phyloP scores from a whole-genome alignment of 2,797 vertebrate species.

The Onychomys leucogaster region DNA sequence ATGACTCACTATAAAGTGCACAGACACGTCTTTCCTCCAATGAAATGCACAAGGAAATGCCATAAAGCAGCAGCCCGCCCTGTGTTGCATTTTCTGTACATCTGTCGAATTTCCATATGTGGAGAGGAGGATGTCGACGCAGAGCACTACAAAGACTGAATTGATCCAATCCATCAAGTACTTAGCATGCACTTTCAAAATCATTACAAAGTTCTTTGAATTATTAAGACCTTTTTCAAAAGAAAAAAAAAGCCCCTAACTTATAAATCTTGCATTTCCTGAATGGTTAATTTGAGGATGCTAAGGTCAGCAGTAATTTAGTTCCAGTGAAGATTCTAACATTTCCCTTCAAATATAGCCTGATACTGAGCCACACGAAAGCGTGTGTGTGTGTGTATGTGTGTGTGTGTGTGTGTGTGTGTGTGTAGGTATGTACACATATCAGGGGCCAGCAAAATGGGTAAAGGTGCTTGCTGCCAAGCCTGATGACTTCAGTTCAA shows the following conservation, averaged over 20 bases:
- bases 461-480: background rate
- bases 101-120: slow-evolving; percentile 88
- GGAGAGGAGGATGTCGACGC: slow-evolving; percentile 77
- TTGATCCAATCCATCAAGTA: slow-evolving; percentile 80
- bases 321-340: slow-evolving; percentile 51
- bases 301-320: slow-evolving; percentile 74
- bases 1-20: slow-evolving; percentile 92
- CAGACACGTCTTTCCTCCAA: slow-evolving; percentile 90
- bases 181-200: slow-evolving; percentile 76
- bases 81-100: slow-evolving; percentile 88
- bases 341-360: slow-evolving; percentile 24
- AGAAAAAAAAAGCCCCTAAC: slow-evolving; percentile 61
- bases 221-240: slow-evolving; percentile 79
- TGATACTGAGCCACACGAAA: background rate
- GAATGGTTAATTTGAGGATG: slow-evolving; percentile 75
- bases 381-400: too few relatives aligned
- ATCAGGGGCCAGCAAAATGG: background rate
- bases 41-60: slow-evolving; percentile 92
- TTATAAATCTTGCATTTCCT: slow-evolving; percentile 80
- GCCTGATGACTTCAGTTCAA: background rate
- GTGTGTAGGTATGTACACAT: background rate
- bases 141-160: slow-evolving; percentile 76
- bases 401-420: background rate
- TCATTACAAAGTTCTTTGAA: slow-evolving; percentile 79
- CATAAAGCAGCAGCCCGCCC: slow-evolving; percentile 92